Evolutionary conservation across 2,888 invertebrate genomes (phyloP), one percentile per base, ranked within the genome.

Genomic region (Phasia obesa): DNA sequence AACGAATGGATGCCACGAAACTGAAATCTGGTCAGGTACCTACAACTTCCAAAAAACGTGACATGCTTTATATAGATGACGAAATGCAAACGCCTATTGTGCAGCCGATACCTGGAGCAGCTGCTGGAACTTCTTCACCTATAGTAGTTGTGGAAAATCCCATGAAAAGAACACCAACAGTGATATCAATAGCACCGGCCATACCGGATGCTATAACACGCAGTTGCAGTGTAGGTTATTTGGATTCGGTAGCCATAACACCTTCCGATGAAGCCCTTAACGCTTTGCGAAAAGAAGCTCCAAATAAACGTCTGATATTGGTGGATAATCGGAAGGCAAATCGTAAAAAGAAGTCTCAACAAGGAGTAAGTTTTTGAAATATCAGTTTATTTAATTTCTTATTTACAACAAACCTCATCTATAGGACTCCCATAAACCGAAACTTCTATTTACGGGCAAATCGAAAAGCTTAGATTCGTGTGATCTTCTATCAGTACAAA

Each of bases 161-260:
- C 62, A 90, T 90, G 89, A 90, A 90, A 49, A 90, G 94, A 60
- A 93, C 93, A 0, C 93, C 94, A 3, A 94, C 94, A 0, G 93
- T 94, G 3, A 93, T 94, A 35, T 94, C 95, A 0, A 94, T 94
- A 79, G 94, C 94, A 47, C 94, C 95, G 0, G 90, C 92, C 0
- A 85, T 93, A 15, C 92, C 93, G 0, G 95, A 95, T 87, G 94
- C 95, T 0, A 96, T 96, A 91, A 95, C 96, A 0, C 93, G 97
- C 35, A 97, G 97, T 89, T 97, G 97, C 90, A 97, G 97, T 90
- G 97, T 97, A 2, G 97, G 97, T 0, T 97, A 96, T 88, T 92
- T 97, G 85, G 97, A 97, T 89, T 93, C 96, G 84, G 96, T 97
- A 4, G 96, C 96, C 87, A 93, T 95, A 86, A 93, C 95, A 23